phyloP scores from a whole-genome alignment of 1,140 invertebrate genomes.

The Drepana arcuata region DNA sequence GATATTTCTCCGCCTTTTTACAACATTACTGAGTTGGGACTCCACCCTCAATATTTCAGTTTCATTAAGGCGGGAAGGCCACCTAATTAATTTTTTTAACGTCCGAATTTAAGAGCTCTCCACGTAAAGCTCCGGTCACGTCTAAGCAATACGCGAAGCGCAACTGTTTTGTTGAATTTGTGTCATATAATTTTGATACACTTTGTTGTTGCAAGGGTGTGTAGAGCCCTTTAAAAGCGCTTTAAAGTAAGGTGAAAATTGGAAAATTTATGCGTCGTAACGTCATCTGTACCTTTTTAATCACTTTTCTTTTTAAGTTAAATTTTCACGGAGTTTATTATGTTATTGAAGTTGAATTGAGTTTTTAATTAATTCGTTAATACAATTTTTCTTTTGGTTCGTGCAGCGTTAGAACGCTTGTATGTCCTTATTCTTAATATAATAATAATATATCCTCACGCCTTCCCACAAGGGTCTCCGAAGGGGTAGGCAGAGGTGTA shows the following conservation, averaged over 20 bases:
- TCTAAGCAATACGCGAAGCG: too few relatives aligned
- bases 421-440: too few relatives aligned
- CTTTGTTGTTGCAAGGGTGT: too few relatives aligned
- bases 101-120: slow-evolving; percentile 35
- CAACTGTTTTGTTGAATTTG: too few relatives aligned
- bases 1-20: slow-evolving; percentile 24
- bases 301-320: slow-evolving; percentile 23
- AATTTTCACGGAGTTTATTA: slow-evolving; percentile 8
- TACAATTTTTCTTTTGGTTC: background rate
- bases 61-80: slow-evolving; percentile 38
- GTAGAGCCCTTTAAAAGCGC: too few relatives aligned
- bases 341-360: too few relatives aligned
- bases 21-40: slow-evolving; percentile 38
- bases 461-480: too few relatives aligned
- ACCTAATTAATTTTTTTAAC: slow-evolving; percentile 59
- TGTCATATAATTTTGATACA: too few relatives aligned
- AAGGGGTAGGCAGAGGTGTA: too few relatives aligned
- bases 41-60: slow-evolving; percentile 29
- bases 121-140: slow-evolving; percentile 35
- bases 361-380: slow-evolving; percentile 2
- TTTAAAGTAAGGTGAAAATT: too few relatives aligned
- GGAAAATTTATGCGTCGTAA: slow-evolving; percentile 39
- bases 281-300: slow-evolving; percentile 37
- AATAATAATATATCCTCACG: too few relatives aligned
- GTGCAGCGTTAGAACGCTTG: background rate